Conservation (phyloP, 2,113 vertebrate genomes). For the Zapornia atra region DNA sequence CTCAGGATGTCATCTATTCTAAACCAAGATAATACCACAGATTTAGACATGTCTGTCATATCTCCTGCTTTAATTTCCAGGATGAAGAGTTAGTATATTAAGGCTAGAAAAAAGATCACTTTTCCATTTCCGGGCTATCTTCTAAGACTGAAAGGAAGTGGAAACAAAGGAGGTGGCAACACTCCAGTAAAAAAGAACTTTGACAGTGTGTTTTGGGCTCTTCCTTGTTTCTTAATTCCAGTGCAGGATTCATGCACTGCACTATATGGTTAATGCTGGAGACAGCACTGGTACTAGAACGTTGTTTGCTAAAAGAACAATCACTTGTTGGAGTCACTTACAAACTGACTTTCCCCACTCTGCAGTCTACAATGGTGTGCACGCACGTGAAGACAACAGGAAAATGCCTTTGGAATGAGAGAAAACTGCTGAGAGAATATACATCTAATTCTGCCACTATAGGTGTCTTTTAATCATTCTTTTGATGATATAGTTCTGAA, state of each 20-base stretch:
- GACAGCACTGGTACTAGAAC: background rate
- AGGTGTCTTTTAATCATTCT: background rate
- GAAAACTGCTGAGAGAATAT: background rate
- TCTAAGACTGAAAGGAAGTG: background rate
- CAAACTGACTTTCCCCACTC: background rate
- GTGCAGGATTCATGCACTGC: background rate
- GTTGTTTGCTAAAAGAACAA: constrained; percentile 53
- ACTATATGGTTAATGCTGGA: background rate
- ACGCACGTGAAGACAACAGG: background rate
- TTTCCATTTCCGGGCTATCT: background rate
- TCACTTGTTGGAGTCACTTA: background rate
- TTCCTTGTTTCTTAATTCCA: background rate
- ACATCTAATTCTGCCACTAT: background rate
- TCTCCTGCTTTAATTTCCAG: background rate
- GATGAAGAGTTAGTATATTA: background rate
- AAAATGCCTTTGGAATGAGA: constrained; percentile 42
- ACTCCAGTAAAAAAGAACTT: background rate
- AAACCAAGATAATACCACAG: background rate
- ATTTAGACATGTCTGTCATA: background rate
- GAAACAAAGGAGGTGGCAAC: background rate
- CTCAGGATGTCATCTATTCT: background rate
- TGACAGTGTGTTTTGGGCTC: background rate
- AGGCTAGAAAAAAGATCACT: background rate
- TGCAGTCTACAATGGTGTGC: background rate
- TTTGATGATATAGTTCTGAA: background rate